phyloP scores from a whole-genome alignment of 2,113 vertebrate genomes.

The Hypocryptadius cinnamomeus region DNA sequence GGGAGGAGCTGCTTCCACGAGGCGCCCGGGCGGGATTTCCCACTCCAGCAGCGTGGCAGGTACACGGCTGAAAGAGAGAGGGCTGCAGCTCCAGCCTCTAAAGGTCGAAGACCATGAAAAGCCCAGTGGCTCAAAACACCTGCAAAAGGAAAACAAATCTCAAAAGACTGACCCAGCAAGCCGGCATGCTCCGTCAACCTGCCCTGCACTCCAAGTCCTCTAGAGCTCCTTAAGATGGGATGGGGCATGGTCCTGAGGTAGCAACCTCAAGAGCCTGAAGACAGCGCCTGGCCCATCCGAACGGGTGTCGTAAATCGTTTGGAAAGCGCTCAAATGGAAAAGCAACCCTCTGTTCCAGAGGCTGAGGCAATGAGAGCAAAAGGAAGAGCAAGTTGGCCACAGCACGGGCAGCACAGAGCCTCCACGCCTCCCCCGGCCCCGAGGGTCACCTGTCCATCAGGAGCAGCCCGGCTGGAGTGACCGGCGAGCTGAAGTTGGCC shows the following conservation, averaged over 20 bases:
- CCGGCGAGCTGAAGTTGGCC: background rate
- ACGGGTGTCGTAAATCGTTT: background rate
- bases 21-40: conserved; percentile 50
- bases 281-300: background rate
- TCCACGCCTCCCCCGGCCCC: background rate
- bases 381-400: conserved; percentile 8
- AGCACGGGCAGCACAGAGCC: background rate
- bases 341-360: background rate
- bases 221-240: background rate
- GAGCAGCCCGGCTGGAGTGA: background rate
- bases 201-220: conserved; percentile 12
- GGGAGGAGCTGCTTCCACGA: conserved; percentile 53
- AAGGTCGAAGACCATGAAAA: conserved; percentile 56
- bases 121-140: conserved; percentile 53
- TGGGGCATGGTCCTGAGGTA: background rate
- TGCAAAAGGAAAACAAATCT: conserved; percentile 64
- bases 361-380: conserved; percentile 12
- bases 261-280: conserved; percentile 23
- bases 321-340: conserved; percentile 22
- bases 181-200: conserved; percentile 7
- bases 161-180: conserved; percentile 50
- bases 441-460: background rate
- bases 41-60: conserved; percentile 48
- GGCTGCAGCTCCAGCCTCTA: conserved; percentile 54
- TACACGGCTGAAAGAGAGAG: conserved; percentile 54